Percentiles rank a stretch among this genome's conserved stretches.
Evolutionary conservation across 2,113 vertebrate species (phyloP).

Genomic region (Syngnathus floridae): DNA sequence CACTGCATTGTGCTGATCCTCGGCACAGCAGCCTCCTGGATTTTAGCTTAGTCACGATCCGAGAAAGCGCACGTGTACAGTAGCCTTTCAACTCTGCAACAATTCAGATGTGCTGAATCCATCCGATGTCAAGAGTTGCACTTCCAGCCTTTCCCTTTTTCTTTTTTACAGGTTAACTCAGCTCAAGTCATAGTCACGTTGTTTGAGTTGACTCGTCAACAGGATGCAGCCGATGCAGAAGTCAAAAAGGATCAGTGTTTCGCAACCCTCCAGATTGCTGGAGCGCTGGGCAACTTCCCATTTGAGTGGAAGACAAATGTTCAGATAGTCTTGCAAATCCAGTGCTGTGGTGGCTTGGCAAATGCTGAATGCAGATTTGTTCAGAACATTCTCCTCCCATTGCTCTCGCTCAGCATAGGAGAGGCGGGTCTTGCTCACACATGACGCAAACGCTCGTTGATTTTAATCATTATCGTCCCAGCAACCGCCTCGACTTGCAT

Average conservation of each 20-base stretch:
- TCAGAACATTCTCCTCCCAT: constrained; percentile 9
- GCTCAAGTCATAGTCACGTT: constrained; percentile 45
- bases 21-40: neutral
- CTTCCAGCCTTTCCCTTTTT: constrained; percentile 43
- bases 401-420: neutral
- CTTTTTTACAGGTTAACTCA: constrained; percentile 20
- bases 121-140: constrained; percentile 16
- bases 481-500: neutral
- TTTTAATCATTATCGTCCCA: constrained; percentile 4
- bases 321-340: constrained; percentile 16
- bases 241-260: constrained; percentile 41
- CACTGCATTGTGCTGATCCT: neutral
- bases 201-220: constrained; percentile 48
- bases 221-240: constrained; percentile 61
- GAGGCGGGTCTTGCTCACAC: neutral
- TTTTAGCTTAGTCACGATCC: constrained; percentile 44
- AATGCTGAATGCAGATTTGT: constrained; percentile 19
- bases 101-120: constrained; percentile 52
- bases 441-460: neutral
- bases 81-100: constrained; percentile 49
- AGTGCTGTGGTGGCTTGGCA: neutral
- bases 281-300: constrained; percentile 42
- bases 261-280: constrained; percentile 28
- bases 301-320: constrained; percentile 26
- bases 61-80: constrained; percentile 19